Evolutionary conservation across 92 coral and sea anemone species (phyloP), one percentile per base, ranked within the genome.

Genomic region (Ricordea florida): DNA sequence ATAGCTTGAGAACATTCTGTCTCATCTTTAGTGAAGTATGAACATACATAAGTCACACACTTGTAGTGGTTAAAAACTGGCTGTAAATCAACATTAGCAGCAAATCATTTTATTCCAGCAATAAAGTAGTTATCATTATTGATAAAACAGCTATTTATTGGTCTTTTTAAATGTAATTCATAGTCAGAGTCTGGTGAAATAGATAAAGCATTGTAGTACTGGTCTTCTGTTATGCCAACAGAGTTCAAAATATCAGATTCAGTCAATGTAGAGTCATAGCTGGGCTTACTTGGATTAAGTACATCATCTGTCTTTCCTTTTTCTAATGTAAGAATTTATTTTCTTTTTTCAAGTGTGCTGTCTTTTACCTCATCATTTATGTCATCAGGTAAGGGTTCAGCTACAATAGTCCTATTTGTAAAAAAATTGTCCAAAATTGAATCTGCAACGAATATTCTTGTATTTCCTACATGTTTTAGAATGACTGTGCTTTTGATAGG

Each of bases 341-440:
- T 73, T 25, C 79, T 17, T 52, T 75, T 79, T 34, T 52, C 21
- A 20, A 72, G 24, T 35, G 36, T 72, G 51, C 66, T 23, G 17
- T 9, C 10, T 29, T 85, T 80, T 15, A 35, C 48, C 18, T 42
- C 78, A 5, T 80, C 87, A 80, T 71, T 76, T 14, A 71, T 18
- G 51, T 79, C 75, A 34, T 62, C 76, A 36, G 85, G 34, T 6
- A 85, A 27, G 6, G 90, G 90, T 27, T 85, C 75, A 9, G 90
- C n/a, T n/a, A n/a, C n/a, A n/a, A n/a, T n/a, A n/a, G n/a, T n/a
- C n/a, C n/a, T n/a, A n/a, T n/a, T n/a, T 68, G 38, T 81, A 60
- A 62, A 85, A 85, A 31, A 85, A 85, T 57, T 78, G 85, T 6
- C 85, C 81, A 79, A 85, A 78, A 61, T 79, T 77, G 27, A 84